Percentiles rank a stretch among this genome's conserved stretches.
phyloP scores from a whole-genome alignment of 2,888 invertebrate species.

The Craniophora ligustri region DNA sequence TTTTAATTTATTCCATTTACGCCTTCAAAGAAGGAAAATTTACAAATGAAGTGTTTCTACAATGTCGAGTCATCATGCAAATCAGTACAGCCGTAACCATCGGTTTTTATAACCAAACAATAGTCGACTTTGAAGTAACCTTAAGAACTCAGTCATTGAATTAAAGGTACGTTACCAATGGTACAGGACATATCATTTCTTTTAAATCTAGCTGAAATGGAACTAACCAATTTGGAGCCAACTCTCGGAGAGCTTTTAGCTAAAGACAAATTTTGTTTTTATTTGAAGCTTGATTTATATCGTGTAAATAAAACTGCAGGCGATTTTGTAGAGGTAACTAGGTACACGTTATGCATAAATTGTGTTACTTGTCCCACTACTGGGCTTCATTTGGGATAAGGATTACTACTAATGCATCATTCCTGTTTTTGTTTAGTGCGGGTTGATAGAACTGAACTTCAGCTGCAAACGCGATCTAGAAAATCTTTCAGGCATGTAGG shows the following conservation, averaged over 20 bases:
- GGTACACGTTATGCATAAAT: no score
- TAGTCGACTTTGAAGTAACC: constrained; percentile 18
- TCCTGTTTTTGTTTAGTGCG: no score
- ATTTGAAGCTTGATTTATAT: constrained; percentile 38
- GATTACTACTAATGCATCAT: no score
- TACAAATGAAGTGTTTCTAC: constrained; percentile 47
- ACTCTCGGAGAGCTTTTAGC: constrained; percentile 70
- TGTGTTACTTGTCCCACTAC: no score
- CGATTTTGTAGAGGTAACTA: no score
- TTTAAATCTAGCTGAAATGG: constrained; percentile 72
- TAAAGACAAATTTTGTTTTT: constrained; percentile 67
- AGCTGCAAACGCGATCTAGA: no score
- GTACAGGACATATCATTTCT: constrained; percentile 64
- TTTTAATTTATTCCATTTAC: constrained; percentile 52
- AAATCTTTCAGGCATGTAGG: no score
- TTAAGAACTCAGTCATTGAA: constrained; percentile 7
- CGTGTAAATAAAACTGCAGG: constrained; percentile 28
- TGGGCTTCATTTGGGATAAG: no score
- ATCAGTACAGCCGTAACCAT: constrained; percentile 39
- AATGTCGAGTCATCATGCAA: constrained; percentile 52
- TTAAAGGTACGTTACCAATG: constrained; percentile 40
- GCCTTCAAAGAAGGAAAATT: constrained; percentile 36
- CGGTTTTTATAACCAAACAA: constrained; percentile 38
- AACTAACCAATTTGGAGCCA: constrained; percentile 75
- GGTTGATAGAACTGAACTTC: no score